phyloP scores from a whole-genome alignment of 2,888 invertebrate genomes.

The Drosophila phalerata region DNA sequence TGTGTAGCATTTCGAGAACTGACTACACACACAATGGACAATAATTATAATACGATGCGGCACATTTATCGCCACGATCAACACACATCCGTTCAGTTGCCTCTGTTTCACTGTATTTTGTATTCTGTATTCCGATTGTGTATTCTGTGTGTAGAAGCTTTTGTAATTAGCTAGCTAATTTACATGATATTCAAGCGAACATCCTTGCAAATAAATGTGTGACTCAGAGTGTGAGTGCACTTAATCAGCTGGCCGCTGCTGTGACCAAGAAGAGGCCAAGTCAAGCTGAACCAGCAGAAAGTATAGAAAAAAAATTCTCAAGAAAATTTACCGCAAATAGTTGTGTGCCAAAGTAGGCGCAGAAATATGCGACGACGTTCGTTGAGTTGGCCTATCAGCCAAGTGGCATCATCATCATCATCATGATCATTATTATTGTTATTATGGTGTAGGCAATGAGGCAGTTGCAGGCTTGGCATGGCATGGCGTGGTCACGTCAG shows the following conservation, averaged over 20 bases:
- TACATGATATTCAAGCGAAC: slow-evolving; percentile 67
- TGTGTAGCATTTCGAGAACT: slow-evolving; percentile 51
- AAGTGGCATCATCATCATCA: slow-evolving; percentile 69
- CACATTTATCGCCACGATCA: slow-evolving; percentile 76
- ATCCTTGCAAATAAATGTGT: slow-evolving; percentile 51
- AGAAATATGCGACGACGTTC: slow-evolving; percentile 68
- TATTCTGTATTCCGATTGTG: slow-evolving; percentile 13
- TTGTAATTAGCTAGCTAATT: slow-evolving; percentile 72
- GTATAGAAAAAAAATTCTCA: slow-evolving; percentile 41
- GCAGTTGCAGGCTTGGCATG: slow-evolving; percentile 38
- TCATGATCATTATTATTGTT: slow-evolving; percentile 25
- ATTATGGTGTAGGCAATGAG: slow-evolving; percentile 18
- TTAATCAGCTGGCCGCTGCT: slow-evolving; percentile 41
- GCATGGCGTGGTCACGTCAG: slow-evolving; percentile 75
- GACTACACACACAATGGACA: slow-evolving; percentile 59
- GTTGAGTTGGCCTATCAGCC: slow-evolving; percentile 71
- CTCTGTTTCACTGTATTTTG: too few relatives aligned
- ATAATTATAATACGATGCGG: slow-evolving; percentile 77
- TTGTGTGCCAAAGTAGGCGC: slow-evolving; percentile 71
- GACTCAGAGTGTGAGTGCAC: slow-evolving; percentile 20
- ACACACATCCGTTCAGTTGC: slow-evolving; percentile 69
- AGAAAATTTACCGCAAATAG: slow-evolving; percentile 72
- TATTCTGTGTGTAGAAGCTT: slow-evolving; percentile 32
- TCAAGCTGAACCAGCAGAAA: slow-evolving; percentile 16
- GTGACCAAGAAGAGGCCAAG: slow-evolving; percentile 27